phyloP scores from a whole-genome alignment of 2,113 vertebrate genomes.

The Mesoclemmys tuberculata region DNA sequence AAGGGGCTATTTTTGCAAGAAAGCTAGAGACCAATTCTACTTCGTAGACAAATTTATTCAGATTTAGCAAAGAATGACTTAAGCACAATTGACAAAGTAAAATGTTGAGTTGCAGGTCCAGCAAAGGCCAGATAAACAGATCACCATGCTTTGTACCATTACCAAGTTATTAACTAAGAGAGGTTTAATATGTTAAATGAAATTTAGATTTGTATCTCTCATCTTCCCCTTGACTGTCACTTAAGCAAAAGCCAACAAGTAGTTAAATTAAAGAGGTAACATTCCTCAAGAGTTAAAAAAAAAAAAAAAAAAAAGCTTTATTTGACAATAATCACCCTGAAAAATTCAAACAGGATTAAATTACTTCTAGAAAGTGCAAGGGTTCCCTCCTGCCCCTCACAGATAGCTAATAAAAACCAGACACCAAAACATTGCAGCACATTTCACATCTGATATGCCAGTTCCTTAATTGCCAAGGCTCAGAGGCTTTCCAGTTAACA shows the following conservation, averaged over 20 bases:
- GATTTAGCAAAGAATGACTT: not conserved
- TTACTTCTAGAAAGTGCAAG: conserved; percentile 35
- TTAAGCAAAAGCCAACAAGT: conserved; percentile 42
- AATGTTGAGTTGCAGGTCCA: not conserved
- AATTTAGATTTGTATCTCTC: not conserved
- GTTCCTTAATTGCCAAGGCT: not conserved
- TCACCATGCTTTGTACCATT: not conserved
- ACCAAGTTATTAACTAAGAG: not conserved
- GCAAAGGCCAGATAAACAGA: conserved; percentile 15
- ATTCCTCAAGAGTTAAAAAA: not conserved
- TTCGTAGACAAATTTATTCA: not conserved
- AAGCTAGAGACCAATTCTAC: not conserved
- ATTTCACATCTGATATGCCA: not conserved
- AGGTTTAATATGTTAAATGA: not conserved
- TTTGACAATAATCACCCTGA: conserved; percentile 52
- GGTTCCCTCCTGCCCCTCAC: conserved; percentile 22
- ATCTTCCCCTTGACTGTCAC: conserved; percentile 35
- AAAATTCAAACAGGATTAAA: conserved; percentile 62
- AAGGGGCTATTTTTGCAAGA: not conserved
- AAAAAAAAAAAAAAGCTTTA: not conserved
- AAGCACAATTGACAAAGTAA: not conserved
- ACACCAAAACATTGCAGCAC: not conserved
- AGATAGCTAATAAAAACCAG: not conserved
- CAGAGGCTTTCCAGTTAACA: not conserved
- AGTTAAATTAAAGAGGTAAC: conserved; percentile 1